Evolutionary conservation across 2,113 vertebrate genomes (phyloP), one percentile per base, ranked within the genome.

Genomic region (Mesocricetus auratus): DNA sequence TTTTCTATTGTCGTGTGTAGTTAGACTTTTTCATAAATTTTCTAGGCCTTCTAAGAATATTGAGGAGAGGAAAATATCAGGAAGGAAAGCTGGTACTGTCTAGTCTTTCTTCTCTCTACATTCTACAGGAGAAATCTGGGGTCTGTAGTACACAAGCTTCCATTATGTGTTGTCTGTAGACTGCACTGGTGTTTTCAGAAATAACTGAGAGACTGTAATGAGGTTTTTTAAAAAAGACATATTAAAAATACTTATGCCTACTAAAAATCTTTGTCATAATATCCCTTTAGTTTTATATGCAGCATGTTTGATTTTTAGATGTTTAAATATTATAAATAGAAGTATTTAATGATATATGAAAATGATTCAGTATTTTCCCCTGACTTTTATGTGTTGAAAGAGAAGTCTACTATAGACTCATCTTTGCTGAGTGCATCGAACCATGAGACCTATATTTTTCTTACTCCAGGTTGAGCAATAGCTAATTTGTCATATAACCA

Each of bases 101-200:
- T 5, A 78, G 90, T 10, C 10, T 71, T 79, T 94, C 87, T 26
- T 6, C 86, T 88, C 13, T 3, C 7, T 3, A 0, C 29, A 58
- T 85, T 79, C 47, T 75, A 26, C 42, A 6, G 17, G 53, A 87
- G 60, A 86, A 62, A 58, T 6, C 58, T 45, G 50, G 19, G 5
- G 10, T 90, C 24, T 62, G 26, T 19, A 42, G 66, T 33, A 1
- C 16, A 42, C 0, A 3, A 45, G 1, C 1, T 96, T 45, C 64
- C 1, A 5, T n/a, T 6, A 4, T 2, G 2, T 1, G 11, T n/a
- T 0, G 0, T 22, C 24, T 33, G 9, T 7, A 62, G 53, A 62
- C 78, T 36, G 74, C 24, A 69, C 29, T 29, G 56, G 9, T 92
- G 33, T 50, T 73, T 69, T 77, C 62, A 78, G 10, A 94, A 89